A percentile compares a stretch with the other conserved stretches of the same genome.
These are phyloP conservation scores for Dermatemys mawii DNA, from an alignment of 2,113 vertebrate species.

Conservation along the genomic window DNA sequence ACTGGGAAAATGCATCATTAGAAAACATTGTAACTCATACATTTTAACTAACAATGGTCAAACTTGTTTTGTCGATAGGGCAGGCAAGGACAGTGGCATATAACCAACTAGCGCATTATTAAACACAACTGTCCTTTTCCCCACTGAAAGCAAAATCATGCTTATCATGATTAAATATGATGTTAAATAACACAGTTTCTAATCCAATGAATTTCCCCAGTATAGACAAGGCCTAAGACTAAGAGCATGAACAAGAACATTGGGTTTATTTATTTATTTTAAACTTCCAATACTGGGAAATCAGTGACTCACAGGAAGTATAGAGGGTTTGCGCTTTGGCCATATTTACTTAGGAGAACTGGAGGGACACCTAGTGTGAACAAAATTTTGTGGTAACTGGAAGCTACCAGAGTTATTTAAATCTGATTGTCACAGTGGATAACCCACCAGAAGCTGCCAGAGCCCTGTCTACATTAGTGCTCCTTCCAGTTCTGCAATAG, in stretches of 20 bases:
- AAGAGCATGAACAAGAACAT: not conserved
- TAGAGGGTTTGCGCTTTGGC: not conserved
- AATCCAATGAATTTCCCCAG: not conserved
- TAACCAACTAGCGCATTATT: not conserved
- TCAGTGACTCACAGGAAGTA: not conserved
- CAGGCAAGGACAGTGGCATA: not conserved
- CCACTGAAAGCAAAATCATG: not conserved
- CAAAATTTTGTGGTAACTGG: not conserved
- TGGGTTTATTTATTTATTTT: not conserved
- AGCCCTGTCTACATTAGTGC: not conserved
- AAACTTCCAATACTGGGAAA: not conserved
- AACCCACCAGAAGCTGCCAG: not conserved
- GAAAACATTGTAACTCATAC: slow-evolving; percentile 40
- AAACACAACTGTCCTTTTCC: not conserved
- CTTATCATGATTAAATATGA: too few relatives aligned
- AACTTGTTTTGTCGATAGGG: slow-evolving; percentile 43
- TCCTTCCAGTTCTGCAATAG: not conserved
- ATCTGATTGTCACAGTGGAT: not conserved
- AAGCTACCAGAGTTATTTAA: not conserved
- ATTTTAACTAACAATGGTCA: slow-evolving; percentile 17
- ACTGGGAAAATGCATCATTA: slow-evolving; percentile 34
- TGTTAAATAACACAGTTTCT: not conserved
- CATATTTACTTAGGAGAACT: not conserved
- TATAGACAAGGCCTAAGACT: not conserved
- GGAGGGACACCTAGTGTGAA: not conserved